Evolutionary conservation across 2,113 vertebrate species (phyloP).

Genomic region (Isurus oxyrinchus): DNA sequence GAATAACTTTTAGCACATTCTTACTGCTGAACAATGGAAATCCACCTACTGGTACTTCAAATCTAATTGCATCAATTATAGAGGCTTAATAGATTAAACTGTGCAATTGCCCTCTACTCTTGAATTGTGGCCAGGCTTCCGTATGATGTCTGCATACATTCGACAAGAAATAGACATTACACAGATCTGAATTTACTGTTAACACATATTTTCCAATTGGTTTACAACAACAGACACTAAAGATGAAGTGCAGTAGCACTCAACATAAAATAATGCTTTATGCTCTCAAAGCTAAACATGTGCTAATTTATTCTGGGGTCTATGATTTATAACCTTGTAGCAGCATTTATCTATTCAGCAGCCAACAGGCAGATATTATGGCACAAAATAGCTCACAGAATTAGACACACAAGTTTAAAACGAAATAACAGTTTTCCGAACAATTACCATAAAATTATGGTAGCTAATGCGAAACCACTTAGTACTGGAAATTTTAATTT

Average conservation of each 20-base stretch:
- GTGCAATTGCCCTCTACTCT: background rate
- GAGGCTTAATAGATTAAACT: background rate
- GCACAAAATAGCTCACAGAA: background rate
- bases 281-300: background rate
- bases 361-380: background rate
- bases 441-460: background rate
- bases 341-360: background rate
- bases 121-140: background rate
- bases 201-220: background rate
- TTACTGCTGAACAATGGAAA: background rate
- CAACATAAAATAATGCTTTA: background rate
- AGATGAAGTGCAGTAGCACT: background rate
- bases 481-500: background rate
- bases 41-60: background rate
- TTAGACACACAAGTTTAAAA: background rate
- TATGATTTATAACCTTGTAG: background rate
- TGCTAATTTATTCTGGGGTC: background rate
- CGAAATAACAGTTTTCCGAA: background rate
- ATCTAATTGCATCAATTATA: background rate
- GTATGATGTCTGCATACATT: background rate
- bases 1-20: background rate
- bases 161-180: background rate
- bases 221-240: background rate
- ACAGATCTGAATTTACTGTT: background rate
- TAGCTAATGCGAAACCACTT: background rate